Conservation (phyloP, 2,888 invertebrate species). For the Hyppa rectilinea region DNA sequence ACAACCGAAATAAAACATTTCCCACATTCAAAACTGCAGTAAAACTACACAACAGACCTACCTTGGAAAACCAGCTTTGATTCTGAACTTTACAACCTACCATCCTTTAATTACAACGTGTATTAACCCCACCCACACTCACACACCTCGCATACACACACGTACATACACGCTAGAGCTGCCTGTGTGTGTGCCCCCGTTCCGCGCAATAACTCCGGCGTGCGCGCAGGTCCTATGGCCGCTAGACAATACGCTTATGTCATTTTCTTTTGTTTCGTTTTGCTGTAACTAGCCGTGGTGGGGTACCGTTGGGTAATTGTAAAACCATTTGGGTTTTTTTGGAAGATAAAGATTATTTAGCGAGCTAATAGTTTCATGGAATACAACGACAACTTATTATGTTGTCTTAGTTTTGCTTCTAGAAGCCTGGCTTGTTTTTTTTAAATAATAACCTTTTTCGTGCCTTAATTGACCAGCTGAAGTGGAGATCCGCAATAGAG, state of each 20-base stretch:
- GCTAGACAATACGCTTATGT: constrained; percentile 76
- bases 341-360: too few relatives aligned
- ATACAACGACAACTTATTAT: too few relatives aligned
- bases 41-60: background rate
- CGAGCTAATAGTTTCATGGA: too few relatives aligned
- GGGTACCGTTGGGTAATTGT: constrained; percentile 58
- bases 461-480: too few relatives aligned
- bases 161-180: background rate
- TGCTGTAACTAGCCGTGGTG: constrained; percentile 54
- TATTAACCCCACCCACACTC: constrained; percentile 62
- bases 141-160: constrained; percentile 42
- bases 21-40: background rate
- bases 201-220: constrained; percentile 68
- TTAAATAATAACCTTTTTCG: too few relatives aligned
- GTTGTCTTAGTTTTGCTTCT: too few relatives aligned
- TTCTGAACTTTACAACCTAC: constrained; percentile 6
- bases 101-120: constrained; percentile 55
- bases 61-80: too few relatives aligned
- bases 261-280: constrained; percentile 74
- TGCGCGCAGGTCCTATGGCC: constrained; percentile 69
- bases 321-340: constrained; percentile 21
- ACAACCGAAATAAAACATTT: background rate
- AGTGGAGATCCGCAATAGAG: too few relatives aligned
- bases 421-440: too few relatives aligned
- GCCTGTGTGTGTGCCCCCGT: constrained; percentile 62